A percentile compares a stretch with the other conserved stretches of the same genome.
phyloP scores from a whole-genome alignment of 2,888 invertebrate genomes.

The Dasysyrphus tricinctus region DNA sequence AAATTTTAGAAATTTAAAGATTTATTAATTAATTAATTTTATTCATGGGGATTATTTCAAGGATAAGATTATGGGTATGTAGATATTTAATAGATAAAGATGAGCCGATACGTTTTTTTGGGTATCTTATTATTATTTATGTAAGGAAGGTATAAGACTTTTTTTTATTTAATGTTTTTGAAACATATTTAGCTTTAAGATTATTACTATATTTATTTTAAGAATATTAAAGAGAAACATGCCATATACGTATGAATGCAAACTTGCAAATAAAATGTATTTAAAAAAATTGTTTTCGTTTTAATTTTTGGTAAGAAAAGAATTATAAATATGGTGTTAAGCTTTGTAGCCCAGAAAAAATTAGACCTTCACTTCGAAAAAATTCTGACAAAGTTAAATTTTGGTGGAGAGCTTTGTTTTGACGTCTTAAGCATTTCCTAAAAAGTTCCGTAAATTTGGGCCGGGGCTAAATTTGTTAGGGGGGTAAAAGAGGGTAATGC shows the following conservation, averaged over 20 bases:
- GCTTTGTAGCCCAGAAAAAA: too few relatives aligned
- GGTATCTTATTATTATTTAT: neutral
- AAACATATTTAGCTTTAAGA: slow-evolving; percentile 30
- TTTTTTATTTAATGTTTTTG: slow-evolving; percentile 54
- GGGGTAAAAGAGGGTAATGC: too few relatives aligned
- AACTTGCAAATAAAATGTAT: slow-evolving; percentile 22
- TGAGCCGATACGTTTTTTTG: neutral
- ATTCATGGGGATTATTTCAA: neutral
- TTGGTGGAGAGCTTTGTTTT: too few relatives aligned
- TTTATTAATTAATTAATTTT: neutral
- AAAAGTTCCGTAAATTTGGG: too few relatives aligned
- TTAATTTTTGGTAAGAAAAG: neutral
- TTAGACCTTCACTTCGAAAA: too few relatives aligned
- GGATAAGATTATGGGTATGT: neutral
- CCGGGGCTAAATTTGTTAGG: too few relatives aligned
- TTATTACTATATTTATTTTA: slow-evolving; percentile 59
- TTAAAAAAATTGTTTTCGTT: neutral
- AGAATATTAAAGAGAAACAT: slow-evolving; percentile 39
- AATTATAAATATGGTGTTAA: too few relatives aligned
- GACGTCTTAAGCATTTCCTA: too few relatives aligned
- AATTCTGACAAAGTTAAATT: too few relatives aligned
- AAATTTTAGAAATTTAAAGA: neutral
- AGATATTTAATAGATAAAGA: neutral
- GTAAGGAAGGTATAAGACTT: slow-evolving; percentile 46
- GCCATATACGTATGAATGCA: slow-evolving; percentile 64